These are phyloP conservation scores for Agriopis leucophaearia DNA, from an alignment of 2,888 invertebrate species.

Conservation along the genomic window DNA sequence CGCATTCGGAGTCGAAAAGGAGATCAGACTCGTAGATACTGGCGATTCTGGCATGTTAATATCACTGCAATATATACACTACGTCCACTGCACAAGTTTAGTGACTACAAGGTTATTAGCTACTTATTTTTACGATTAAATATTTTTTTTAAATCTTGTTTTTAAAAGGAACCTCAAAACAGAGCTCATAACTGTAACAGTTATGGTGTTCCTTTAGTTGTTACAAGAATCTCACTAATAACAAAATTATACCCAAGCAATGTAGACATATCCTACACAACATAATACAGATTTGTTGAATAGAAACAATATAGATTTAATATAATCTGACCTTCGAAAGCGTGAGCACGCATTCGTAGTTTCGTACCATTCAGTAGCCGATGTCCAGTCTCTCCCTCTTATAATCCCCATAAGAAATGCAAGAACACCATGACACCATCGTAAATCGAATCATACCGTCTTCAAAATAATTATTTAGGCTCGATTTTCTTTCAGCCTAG, in stretches of 20 bases:
- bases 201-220: too few relatives aligned
- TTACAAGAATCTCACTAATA: too few relatives aligned
- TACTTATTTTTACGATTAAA: too few relatives aligned
- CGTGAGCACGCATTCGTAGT: constrained; percentile 13
- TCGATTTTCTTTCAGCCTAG: constrained; percentile 2
- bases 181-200: too few relatives aligned
- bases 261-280: background rate
- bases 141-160: too few relatives aligned
- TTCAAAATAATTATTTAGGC: background rate
- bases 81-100: too few relatives aligned
- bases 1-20: too few relatives aligned
- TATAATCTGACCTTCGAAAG: constrained; percentile 23
- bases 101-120: too few relatives aligned
- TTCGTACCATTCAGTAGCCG: constrained; percentile 1
- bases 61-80: too few relatives aligned
- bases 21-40: too few relatives aligned
- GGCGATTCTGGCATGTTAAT: too few relatives aligned
- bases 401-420: constrained; percentile 10
- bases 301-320: background rate
- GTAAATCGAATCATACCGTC: background rate
- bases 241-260: background rate
- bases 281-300: background rate
- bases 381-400: background rate
- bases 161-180: too few relatives aligned
- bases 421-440: background rate